These are phyloP conservation scores for Mormyrus proboscirostris DNA, from an alignment of 2,797 vertebrate genomes.

Conservation along the genomic window DNA sequence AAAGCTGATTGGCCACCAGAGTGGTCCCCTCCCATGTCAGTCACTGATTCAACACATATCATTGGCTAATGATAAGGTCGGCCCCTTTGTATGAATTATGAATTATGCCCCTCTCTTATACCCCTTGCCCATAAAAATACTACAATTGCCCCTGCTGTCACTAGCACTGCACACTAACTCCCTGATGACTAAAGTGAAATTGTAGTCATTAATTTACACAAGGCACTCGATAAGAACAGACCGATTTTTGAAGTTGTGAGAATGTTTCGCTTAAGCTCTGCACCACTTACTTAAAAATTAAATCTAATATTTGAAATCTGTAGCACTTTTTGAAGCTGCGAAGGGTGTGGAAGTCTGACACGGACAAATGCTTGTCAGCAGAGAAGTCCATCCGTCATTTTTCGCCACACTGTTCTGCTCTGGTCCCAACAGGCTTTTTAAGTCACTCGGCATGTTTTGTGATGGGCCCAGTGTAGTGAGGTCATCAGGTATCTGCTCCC, in stretches of 20 bases:
- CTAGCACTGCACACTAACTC: neutral
- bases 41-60: neutral
- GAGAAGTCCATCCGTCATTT: neutral
- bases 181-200: neutral
- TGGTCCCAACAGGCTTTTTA: neutral
- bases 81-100: neutral
- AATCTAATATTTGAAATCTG: neutral
- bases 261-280: neutral
- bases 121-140: neutral
- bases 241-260: neutral
- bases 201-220: neutral
- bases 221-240: neutral
- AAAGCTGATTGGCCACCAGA: neutral
- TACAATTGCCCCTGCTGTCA: neutral
- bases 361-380: neutral
- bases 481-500: conserved; percentile 43
- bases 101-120: neutral
- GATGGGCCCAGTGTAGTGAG: neutral
- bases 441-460: neutral
- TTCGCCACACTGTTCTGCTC: neutral
- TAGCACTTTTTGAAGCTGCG: neutral
- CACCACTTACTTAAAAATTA: neutral
- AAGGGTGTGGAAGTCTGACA: neutral
- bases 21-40: neutral
- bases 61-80: neutral